Base-by-base conservation (phyloP, 2,888 invertebrate species). In the Acanthosepion lycidas region DNA sequence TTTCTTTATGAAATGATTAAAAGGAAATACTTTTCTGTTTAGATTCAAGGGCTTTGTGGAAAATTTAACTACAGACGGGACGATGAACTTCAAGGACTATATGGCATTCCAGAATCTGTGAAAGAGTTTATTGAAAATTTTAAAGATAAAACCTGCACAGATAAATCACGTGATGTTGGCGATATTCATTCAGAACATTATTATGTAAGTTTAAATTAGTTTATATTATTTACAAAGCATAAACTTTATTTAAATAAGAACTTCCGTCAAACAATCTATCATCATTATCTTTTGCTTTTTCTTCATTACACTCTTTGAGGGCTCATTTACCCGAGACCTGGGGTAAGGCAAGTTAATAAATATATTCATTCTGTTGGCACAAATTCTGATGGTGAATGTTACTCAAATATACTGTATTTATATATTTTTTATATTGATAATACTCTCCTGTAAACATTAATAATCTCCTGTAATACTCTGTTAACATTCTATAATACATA, bases 11-110 rank as follows among this genome's bases (percentile, higher is more conserved):
- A 42, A 42, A 42, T 42, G 42, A 42, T 3, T 42, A 51, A 51
- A 15, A 51, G 59, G 8, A 94, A 23, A 59, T 94, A 5, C 8
- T 42, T 94, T 94, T n/a, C 33, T 94, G 15, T 48, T 6, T 51
- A 95, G 94, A 15, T 94, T 4, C 91, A 28, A 93, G 94, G 94
- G 18, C 93, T 94, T 12, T 95, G 95, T 95, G 95, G 95, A 0
- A 91, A 51, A 59, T 95, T 95, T 93, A 95, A 95, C 78, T 95
- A 95, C 91, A 94, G 92, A 28, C 42, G 59, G 26, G 78, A 91
- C 6, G 95, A 95, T 92, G 95, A 95, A 23, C 53, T 92, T 91
- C 64, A 49, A 26, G 94, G 92, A 28, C 42, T 53, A 8, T 94
- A 94, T 49, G 95, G 94, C 6, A 92, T 92, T 42, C 23, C 92